Evolutionary conservation across 2,113 vertebrate genomes (phyloP), one percentile per base, ranked within the genome.

Genomic region (Rhegmatorhina hoffmannsi): DNA sequence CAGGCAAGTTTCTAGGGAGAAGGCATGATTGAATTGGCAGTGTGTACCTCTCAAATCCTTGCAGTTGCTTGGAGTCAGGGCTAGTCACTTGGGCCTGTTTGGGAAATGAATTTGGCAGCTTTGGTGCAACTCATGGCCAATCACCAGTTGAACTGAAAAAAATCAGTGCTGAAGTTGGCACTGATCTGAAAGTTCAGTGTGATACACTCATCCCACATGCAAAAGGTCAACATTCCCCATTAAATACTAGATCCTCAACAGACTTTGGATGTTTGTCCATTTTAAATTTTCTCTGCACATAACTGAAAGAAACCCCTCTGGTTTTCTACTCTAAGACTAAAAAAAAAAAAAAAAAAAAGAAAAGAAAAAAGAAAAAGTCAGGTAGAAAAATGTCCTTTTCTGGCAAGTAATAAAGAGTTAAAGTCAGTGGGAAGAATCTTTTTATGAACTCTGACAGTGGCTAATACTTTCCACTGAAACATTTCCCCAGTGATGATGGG

Each of bases 291-390:
- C 28, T 83, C 20, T 79, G 62, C 36, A 38, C 20, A 58, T 13
- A 92, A n/a, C 29, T 58, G 24, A 28, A n/a, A 25, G 8, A 73
- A 73, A 43, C 95, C 29, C 29, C 24, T 29, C 6, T 43, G 6
- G 10, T 60, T 55, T 26, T 59, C 26, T 66, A 29, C 2, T n/a
- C 7, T 28, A 17, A 55, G 25, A 79, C 24, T 24, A 21, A 62
- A 75, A 81, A n/a, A 52, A 29, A 20, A 4, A 47, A 0, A 0
- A 31, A 66, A 79, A 84, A 17, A 36, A 29, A 15, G 4, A 50
- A 0, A 38, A 11, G 11, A 0, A 31, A 69, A 78, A 84, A 20
- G 36, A 29, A 15, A 5, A 50, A 0, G 0, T 49, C 25, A 82
- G 24, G 6, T 26, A 64, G 31, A 76, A 92, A 75, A 62, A 88